These are phyloP conservation scores for Sinocyclocheilus rhinocerous DNA, from an alignment of 2,113 vertebrate species.

Conservation along the genomic window DNA sequence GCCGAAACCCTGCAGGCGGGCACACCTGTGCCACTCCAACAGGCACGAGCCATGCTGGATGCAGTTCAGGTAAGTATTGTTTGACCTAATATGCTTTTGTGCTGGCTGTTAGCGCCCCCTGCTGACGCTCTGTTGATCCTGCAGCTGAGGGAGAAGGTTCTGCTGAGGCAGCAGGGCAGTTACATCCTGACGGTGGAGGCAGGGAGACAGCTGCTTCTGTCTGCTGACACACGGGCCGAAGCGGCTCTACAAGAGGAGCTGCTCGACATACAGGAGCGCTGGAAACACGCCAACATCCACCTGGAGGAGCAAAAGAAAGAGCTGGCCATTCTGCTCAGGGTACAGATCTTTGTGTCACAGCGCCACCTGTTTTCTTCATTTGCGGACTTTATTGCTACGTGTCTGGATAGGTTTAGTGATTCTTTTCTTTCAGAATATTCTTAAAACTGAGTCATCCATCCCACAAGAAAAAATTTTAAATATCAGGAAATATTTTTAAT, in stretches of 20 bases:
- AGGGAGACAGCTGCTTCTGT: conserved; percentile 89
- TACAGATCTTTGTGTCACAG: conserved; percentile 44
- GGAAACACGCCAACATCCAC: conserved; percentile 78
- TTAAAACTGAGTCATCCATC: neutral
- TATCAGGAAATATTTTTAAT: neutral
- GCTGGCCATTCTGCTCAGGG: conserved; percentile 80
- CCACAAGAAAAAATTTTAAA: neutral
- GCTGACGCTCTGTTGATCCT: conserved; percentile 50
- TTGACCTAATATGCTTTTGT: neutral
- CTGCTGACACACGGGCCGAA: conserved; percentile 84
- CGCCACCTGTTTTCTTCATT: neutral
- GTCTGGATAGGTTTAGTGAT: neutral
- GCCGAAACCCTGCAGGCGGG: conserved; percentile 71
- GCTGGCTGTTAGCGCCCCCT: neutral
- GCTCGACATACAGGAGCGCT: conserved; percentile 86
- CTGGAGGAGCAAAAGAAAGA: conserved; percentile 89
- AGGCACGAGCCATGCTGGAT: conserved; percentile 86
- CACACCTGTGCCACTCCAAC: conserved; percentile 81
- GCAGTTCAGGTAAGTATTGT: conserved; percentile 82
- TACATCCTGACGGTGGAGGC: conserved; percentile 95
- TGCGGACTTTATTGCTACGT: neutral
- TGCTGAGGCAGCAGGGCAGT: conserved; percentile 93
- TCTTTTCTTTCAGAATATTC: neutral
- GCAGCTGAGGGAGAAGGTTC: conserved; percentile 92
- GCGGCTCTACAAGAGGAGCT: conserved; percentile 85